Conservation (phyloP, 2,888 invertebrate species). For the Crioceris asparagi region DNA sequence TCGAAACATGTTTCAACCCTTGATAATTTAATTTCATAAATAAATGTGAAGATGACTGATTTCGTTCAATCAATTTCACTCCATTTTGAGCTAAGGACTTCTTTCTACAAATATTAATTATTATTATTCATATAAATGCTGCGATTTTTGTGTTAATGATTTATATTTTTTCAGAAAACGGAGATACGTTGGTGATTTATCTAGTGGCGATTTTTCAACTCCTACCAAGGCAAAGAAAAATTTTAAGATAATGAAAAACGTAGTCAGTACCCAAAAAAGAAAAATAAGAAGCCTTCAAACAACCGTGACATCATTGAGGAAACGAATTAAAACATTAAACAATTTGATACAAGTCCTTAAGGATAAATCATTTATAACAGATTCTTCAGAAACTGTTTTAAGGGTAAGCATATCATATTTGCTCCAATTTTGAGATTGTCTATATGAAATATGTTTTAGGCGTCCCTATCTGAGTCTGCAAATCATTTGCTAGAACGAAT, state of each 20-base stretch:
- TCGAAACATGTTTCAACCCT: too few species aligned
- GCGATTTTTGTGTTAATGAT: too few species aligned
- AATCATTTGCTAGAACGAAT: constrained; percentile 6
- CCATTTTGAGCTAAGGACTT: too few species aligned
- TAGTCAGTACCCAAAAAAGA: not conserved
- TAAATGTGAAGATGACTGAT: too few species aligned
- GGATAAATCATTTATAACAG: constrained; percentile 2
- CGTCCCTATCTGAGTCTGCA: constrained; percentile 7
- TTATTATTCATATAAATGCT: too few species aligned
- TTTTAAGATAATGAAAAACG: not conserved
- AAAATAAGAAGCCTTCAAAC: not conserved
- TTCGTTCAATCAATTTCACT: too few species aligned
- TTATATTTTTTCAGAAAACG: too few species aligned
- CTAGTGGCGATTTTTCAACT: not conserved
- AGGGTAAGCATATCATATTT: constrained; percentile 1
- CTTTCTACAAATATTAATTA: too few species aligned
- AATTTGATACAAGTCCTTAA: constrained; percentile 4
- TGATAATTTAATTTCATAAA: too few species aligned
- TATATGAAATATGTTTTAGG: constrained; percentile 6
- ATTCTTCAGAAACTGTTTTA: constrained; percentile 5
- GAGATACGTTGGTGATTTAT: not conserved
- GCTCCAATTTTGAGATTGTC: not conserved
- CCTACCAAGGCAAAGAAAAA: not conserved
- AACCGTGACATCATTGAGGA: not conserved
- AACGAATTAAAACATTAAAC: not conserved